Base-by-base conservation (phyloP, 2,113 vertebrate genomes). In the Trematocara variabile region DNA sequence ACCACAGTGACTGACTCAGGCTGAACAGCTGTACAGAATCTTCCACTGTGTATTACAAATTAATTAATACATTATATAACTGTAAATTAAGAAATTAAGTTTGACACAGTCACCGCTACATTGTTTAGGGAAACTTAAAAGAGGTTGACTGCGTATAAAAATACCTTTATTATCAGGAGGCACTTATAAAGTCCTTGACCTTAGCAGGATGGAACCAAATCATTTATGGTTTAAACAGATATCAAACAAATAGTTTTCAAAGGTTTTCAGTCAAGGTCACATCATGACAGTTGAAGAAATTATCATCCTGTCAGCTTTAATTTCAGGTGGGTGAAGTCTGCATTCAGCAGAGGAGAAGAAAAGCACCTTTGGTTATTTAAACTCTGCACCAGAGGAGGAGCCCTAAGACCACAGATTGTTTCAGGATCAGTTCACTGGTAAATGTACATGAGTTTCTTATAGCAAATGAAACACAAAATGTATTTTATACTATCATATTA, bases 211-310 rank as follows among this genome's bases (percentile, higher is more conserved):
- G 16, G 7, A 16, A 50, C 7, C 16, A 18, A 50, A 50, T 50
- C 1, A 50, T 50, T 48, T 48, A 16, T 48, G 44, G 44, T 50
- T 50, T 50, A 50, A 50, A 18, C 7, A 48, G 7, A 48, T 48
- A 48, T 18, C 48, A 50, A 50, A 0, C 48, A 50, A 2, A 50
- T 50, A 50, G 0, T 50, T 50, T 50, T 50, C 46, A 50, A 50
- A 18, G 14, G 16, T 7, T 18, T 18, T 18, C 48, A 50, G 48
- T 18, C 48, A 50, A 0, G 16, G 46, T 0, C 46, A 50, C 46
- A 50, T 50, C 16, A 0, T 0, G 46, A 50, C 46, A 18, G 1
- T 50, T 50, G 16, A 0, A 50, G 14, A 50, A 48, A 48, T 7
- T 18, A 14, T 50, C 16, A 4, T 50, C 16, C 2, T 50, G 16